phyloP scores from a whole-genome alignment of 2,888 invertebrate species.

The Prenolepis imparis region DNA sequence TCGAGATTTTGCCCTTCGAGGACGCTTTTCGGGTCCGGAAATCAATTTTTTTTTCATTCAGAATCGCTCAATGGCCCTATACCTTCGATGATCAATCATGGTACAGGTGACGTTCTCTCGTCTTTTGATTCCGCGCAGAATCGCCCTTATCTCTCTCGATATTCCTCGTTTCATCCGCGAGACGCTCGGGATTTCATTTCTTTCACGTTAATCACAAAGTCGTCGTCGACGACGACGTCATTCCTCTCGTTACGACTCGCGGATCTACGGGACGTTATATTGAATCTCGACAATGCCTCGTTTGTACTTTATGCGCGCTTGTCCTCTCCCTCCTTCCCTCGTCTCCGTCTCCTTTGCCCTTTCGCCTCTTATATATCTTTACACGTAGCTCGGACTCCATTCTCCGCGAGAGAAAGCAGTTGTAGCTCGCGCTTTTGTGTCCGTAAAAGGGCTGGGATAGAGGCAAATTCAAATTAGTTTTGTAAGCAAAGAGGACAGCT shows the following conservation, averaged over 20 bases:
- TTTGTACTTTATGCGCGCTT: constrained; percentile 13
- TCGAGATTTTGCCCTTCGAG: background rate
- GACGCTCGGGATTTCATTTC: constrained; percentile 47
- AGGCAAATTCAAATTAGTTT: constrained; percentile 51
- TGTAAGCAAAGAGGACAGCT: constrained; percentile 26
- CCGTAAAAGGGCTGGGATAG: constrained; percentile 16
- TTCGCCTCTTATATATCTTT: constrained; percentile 27
- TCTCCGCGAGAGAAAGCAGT: constrained; percentile 26
- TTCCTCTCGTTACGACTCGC: constrained; percentile 31
- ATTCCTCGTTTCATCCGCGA: constrained; percentile 38
- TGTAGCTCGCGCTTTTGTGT: constrained; percentile 21
- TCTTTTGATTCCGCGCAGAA: constrained; percentile 33
- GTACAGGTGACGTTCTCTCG: background rate
- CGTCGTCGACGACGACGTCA: background rate
- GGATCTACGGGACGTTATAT: constrained; percentile 54
- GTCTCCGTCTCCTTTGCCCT: constrained; percentile 4
- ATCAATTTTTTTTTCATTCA: constrained; percentile 24
- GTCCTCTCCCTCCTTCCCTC: background rate
- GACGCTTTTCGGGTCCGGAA: background rate
- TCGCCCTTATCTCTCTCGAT: constrained; percentile 38
- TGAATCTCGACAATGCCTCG: constrained; percentile 59
- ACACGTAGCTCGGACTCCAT: constrained; percentile 19
- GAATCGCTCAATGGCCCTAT: background rate
- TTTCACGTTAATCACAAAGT: constrained; percentile 63
- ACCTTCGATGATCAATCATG: background rate